These are phyloP conservation scores for Bolinopsis microptera DNA, from an alignment of 37 sponge, comb jelly and placozoan species.

Conservation along the genomic window DNA sequence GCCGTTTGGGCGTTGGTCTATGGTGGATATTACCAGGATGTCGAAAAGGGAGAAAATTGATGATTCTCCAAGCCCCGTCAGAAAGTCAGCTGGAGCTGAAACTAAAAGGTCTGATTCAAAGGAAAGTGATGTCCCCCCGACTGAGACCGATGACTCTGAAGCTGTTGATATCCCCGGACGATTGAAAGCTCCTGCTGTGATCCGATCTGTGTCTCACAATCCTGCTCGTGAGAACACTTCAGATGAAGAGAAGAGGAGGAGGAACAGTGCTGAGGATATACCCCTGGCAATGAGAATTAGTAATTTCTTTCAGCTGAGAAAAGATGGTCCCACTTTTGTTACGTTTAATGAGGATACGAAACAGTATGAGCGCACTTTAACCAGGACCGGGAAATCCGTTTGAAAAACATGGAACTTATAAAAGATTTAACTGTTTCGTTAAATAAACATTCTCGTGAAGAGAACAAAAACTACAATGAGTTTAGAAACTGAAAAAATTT, in stretches of 20 bases:
- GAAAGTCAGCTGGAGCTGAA: neutral
- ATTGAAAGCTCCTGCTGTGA: neutral
- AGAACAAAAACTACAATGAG: too few species aligned
- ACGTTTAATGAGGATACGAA: neutral
- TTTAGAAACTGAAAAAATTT: too few species aligned
- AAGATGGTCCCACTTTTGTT: neutral
- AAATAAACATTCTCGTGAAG: too few species aligned
- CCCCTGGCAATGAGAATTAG: neutral
- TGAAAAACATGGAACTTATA: too few species aligned
- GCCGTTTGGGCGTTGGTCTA: neutral
- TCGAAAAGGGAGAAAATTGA: constrained; percentile 2
- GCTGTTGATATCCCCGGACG: neutral
- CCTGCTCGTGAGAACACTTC: neutral
- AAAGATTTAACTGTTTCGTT: too few species aligned
- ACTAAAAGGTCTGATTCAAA: neutral
- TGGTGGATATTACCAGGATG: neutral
- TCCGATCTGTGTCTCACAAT: neutral
- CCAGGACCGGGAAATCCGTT: neutral
- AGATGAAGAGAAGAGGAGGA: neutral
- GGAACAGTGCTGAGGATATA: neutral
- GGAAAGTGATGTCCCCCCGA: neutral
- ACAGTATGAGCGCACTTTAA: neutral
- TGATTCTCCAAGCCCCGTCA: neutral
- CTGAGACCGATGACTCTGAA: neutral
- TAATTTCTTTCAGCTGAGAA: neutral